Conservation (phyloP, 1,140 invertebrate genomes). For the Schlechtendalia chinensis region DNA sequence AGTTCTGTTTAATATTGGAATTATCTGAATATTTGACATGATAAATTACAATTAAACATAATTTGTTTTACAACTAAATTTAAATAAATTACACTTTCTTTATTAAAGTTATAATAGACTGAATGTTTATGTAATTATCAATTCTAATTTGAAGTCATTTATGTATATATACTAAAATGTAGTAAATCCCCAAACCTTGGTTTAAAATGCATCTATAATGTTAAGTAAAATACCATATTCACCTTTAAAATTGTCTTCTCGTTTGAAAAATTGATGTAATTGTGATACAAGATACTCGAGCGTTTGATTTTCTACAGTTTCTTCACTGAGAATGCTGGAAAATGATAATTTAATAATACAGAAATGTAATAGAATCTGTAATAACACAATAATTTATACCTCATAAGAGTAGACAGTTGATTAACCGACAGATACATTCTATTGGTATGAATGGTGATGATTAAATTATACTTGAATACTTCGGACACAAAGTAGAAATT, state of each 20-base stretch:
- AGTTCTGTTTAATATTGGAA: too few relatives aligned
- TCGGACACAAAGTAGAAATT: not conserved
- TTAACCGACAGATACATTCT: conserved; percentile 35
- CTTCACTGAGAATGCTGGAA: conserved; percentile 64
- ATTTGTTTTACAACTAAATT: too few relatives aligned
- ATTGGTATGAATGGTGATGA: not conserved
- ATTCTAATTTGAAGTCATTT: too few relatives aligned
- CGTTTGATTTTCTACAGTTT: conserved; percentile 64
- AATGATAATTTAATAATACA: not conserved
- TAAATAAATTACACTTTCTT: too few relatives aligned
- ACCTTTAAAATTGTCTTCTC: conserved; percentile 53
- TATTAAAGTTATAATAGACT: too few relatives aligned
- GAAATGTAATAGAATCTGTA: not conserved
- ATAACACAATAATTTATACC: conserved; percentile 6
- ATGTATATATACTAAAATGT: too few relatives aligned
- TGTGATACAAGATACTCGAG: conserved; percentile 67
- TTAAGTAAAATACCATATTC: conserved; percentile 7
- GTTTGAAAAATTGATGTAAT: conserved; percentile 63
- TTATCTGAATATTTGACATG: too few relatives aligned
- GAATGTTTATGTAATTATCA: too few relatives aligned
- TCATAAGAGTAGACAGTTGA: conserved; percentile 28
- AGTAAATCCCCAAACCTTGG: too few relatives aligned
- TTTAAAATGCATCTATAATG: too few relatives aligned
- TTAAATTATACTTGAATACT: not conserved
- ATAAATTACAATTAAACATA: too few relatives aligned